These are phyloP conservation scores for Cisticola juncidis DNA, from an alignment of 2,113 vertebrate genomes.

Conservation along the genomic window DNA sequence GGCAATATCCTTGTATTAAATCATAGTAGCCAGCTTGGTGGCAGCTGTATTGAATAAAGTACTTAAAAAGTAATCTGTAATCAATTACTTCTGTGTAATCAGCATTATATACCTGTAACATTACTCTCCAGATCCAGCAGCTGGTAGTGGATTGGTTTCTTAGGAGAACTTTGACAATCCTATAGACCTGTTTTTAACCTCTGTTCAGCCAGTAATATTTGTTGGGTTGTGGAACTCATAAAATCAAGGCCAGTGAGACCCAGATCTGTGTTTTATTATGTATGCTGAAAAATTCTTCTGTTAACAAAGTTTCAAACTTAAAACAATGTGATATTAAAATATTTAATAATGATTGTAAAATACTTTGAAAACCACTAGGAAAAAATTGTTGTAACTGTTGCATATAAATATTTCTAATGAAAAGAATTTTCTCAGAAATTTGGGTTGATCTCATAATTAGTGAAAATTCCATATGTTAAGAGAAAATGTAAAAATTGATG, in stretches of 20 bases:
- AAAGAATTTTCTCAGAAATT: background rate
- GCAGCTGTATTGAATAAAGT: background rate
- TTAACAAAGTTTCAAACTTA: background rate
- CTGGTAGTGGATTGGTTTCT: background rate
- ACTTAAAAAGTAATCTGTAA: background rate
- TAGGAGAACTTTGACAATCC: background rate
- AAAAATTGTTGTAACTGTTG: background rate
- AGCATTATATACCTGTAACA: background rate
- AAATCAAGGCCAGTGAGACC: background rate
- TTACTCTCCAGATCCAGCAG: background rate
- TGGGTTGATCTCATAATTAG: background rate
- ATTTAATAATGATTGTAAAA: background rate
- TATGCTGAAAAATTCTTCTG: background rate
- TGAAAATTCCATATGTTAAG: background rate
- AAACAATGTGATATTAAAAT: background rate
- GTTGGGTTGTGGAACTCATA: background rate
- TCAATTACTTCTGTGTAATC: constrained; percentile 27
- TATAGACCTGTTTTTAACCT: background rate
- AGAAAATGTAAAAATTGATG: background rate
- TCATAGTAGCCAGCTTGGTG: background rate
- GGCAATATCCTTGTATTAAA: background rate
- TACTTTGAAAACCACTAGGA: background rate
- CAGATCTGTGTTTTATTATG: background rate
- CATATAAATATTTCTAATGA: background rate
- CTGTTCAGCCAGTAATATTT: background rate